A percentile compares a stretch with the other conserved stretches of the same genome.
phyloP scores from a whole-genome alignment of 2,888 invertebrate genomes.

The Drosophila algonquin region DNA sequence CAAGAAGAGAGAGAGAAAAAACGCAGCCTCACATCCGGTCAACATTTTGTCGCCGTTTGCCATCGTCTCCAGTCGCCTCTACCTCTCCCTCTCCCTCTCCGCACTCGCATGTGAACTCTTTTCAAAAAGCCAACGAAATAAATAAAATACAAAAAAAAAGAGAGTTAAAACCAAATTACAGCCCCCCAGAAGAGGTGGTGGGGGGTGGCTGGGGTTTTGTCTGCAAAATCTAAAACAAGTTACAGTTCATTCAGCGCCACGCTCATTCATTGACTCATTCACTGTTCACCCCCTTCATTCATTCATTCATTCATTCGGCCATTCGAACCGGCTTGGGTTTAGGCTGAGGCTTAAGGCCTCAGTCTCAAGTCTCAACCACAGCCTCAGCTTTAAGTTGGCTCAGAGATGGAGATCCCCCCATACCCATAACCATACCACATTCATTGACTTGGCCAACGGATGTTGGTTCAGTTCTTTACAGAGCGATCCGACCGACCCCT shows the following conservation, averaged over 20 bases:
- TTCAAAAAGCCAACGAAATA: conserved; percentile 53
- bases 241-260: conserved; percentile 75
- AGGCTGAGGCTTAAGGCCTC: conserved; percentile 2
- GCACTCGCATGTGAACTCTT: conserved; percentile 75
- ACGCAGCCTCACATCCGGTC: conserved; percentile 81
- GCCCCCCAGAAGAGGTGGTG: conserved; percentile 20
- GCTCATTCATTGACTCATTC: conserved; percentile 26
- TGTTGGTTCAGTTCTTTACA: conserved; percentile 75
- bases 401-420: conserved; percentile 1
- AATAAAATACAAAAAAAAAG: conserved; percentile 49
- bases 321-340: conserved; percentile 36
- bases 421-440: conserved; percentile 25
- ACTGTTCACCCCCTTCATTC: background rate
- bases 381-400: conserved; percentile 5
- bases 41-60: conserved; percentile 79
- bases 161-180: conserved; percentile 76
- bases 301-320: conserved; percentile 51
- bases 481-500: conserved; percentile 28
- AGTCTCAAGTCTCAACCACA: background rate
- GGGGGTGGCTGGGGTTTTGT: conserved; percentile 51
- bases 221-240: conserved; percentile 77
- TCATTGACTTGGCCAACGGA: conserved; percentile 69
- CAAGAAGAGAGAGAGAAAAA: conserved; percentile 52
- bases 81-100: conserved; percentile 11
- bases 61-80: conserved; percentile 23